These are phyloP conservation scores for Actinia equina DNA, from an alignment of 64 coral and sea anemone genomes.

Conservation along the genomic window DNA sequence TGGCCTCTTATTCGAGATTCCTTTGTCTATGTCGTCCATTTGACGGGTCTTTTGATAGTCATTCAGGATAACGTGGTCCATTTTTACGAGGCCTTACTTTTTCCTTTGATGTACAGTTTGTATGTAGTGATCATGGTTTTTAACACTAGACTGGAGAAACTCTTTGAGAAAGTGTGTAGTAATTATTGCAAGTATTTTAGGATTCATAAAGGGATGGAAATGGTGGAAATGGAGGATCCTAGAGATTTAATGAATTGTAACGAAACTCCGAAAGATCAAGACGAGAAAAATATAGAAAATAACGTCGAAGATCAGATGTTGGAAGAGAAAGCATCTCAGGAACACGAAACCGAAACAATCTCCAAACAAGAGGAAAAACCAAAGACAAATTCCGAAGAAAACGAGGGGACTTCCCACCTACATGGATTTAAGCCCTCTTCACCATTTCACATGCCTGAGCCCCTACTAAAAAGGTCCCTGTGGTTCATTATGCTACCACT, in stretches of 20 bases:
- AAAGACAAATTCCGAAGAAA: background rate
- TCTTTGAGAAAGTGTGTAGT: conserved; percentile 54
- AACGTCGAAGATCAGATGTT: background rate
- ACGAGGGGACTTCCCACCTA: conserved; percentile 33
- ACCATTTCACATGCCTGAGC: conserved; percentile 67
- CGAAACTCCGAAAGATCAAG: background rate
- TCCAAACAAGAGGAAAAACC: background rate
- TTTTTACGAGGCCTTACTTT: conserved; percentile 85
- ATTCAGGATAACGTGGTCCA: conserved; percentile 86
- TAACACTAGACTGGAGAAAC: conserved; percentile 64
- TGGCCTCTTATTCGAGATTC: conserved; percentile 91
- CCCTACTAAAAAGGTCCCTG: conserved; percentile 44
- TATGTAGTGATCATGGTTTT: conserved; percentile 89
- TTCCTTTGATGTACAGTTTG: conserved; percentile 69
- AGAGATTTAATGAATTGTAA: background rate
- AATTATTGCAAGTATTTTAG: conserved; percentile 36
- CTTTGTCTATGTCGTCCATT: conserved; percentile 66
- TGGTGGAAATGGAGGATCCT: conserved; percentile 77
- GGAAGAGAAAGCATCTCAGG: background rate
- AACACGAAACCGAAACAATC: background rate
- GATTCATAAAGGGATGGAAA: conserved; percentile 76
- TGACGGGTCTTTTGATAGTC: conserved; percentile 60
- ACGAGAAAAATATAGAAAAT: background rate
- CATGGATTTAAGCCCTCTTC: conserved; percentile 61
- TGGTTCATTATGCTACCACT: conserved; percentile 84